Evolutionary conservation across 2,113 vertebrate genomes (phyloP).

Genomic region (Accipiter cooperii): DNA sequence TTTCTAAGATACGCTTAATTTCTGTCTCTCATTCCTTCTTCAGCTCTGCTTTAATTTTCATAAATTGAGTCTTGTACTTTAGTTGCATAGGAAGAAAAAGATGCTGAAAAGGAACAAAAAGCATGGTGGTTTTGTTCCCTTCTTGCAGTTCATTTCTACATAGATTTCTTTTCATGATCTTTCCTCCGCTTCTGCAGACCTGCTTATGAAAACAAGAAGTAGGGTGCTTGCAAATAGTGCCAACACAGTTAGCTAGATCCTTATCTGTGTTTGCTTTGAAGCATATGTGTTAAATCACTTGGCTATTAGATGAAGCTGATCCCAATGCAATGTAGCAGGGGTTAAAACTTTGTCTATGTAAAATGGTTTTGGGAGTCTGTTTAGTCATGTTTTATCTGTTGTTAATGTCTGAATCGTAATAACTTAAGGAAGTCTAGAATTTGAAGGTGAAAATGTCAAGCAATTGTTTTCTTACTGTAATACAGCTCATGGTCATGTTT

Average conservation of each 20-base stretch:
- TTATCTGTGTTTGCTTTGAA: not conserved
- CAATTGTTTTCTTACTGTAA: not conserved
- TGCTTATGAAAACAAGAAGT: not conserved
- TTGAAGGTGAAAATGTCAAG: not conserved
- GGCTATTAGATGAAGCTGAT: not conserved
- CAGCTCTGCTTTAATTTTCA: not conserved
- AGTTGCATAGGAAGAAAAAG: not conserved
- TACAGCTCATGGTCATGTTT: not conserved
- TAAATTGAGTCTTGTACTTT: not conserved
- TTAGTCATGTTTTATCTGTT: not conserved
- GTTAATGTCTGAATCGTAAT: not conserved
- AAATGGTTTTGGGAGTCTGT: not conserved
- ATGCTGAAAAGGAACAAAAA: not conserved
- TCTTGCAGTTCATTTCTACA: not conserved
- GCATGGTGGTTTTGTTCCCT: not conserved
- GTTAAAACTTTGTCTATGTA: not conserved
- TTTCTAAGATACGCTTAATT: not conserved
- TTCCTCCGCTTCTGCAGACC: not conserved
- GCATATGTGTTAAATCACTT: not conserved
- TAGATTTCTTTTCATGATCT: not conserved
- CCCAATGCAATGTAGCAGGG: not conserved
- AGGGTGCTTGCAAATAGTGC: not conserved
- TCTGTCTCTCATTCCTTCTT: not conserved
- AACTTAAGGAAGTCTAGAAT: not conserved
- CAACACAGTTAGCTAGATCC: not conserved